These are phyloP conservation scores for Calephelis virginiensis DNA, from an alignment of 1,140 invertebrate species.

Conservation along the genomic window DNA sequence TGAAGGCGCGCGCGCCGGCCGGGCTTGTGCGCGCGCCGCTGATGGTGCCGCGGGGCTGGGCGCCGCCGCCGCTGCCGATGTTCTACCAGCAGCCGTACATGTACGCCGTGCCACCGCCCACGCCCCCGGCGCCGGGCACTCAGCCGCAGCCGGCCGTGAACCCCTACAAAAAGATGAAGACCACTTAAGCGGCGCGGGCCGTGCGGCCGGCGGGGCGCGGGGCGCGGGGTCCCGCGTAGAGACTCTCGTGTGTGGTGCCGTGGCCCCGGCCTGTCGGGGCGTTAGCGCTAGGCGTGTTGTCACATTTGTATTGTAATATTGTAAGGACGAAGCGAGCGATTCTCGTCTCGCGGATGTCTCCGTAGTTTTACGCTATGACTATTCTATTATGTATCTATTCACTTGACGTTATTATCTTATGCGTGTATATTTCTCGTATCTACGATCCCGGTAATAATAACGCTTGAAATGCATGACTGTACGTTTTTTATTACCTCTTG, in stretches of 20 bases:
- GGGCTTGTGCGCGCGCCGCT: slow-evolving; percentile 60
- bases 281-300: slow-evolving; percentile 75
- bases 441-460: slow-evolving; percentile 90
- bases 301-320: slow-evolving; percentile 78
- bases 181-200: slow-evolving; percentile 81
- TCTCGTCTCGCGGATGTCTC: slow-evolving; percentile 67
- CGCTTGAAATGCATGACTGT: slow-evolving; percentile 92
- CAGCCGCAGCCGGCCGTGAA: slow-evolving; percentile 82
- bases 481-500: slow-evolving; percentile 88
- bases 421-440: slow-evolving; percentile 81
- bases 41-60: slow-evolving; percentile 63
- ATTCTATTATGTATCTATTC: slow-evolving; percentile 74
- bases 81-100: slow-evolving; percentile 79
- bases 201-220: slow-evolving; percentile 60
- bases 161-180: slow-evolving; percentile 93
- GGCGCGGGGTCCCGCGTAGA: slow-evolving; percentile 72
- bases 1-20: slow-evolving; percentile 78
- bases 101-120: slow-evolving; percentile 79
- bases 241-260: slow-evolving; percentile 69
- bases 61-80: slow-evolving; percentile 63
- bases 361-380: slow-evolving; percentile 73
- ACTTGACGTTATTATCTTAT: slow-evolving; percentile 77
- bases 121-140: slow-evolving; percentile 70
- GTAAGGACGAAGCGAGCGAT: slow-evolving; percentile 72
- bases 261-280: slow-evolving; percentile 72